These are phyloP conservation scores for Chlamydotis undulata DNA, from an alignment of 2,113 vertebrate species.

Conservation along the genomic window DNA sequence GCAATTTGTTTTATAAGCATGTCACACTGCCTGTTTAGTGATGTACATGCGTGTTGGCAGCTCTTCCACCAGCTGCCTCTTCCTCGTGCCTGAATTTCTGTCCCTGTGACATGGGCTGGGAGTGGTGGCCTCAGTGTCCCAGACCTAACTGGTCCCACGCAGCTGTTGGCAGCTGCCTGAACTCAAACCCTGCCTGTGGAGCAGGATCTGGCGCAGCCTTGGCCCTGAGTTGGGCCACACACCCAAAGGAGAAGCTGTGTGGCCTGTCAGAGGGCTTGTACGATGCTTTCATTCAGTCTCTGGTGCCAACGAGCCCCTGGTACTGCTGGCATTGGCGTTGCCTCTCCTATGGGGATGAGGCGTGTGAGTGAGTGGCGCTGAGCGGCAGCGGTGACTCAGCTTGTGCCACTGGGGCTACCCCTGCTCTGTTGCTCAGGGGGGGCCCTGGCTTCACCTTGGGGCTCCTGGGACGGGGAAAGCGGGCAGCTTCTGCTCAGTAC, in stretches of 20 bases:
- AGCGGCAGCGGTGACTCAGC: neutral
- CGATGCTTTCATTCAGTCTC: neutral
- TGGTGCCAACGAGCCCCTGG: neutral
- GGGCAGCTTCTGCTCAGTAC: neutral
- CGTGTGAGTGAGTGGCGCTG: accelerated
- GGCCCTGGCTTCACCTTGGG: accelerated
- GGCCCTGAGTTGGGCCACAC: accelerated
- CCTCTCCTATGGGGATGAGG: accelerated
- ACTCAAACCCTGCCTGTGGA: neutral
- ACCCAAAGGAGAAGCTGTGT: neutral
- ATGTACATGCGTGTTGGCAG: accelerated
- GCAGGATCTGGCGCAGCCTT: neutral
- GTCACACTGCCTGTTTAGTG: neutral
- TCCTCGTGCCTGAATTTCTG: neutral
- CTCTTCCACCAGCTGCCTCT: neutral
- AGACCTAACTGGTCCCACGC: neutral
- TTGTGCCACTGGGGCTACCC: neutral
- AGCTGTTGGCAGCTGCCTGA: neutral
- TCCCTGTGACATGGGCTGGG: neutral
- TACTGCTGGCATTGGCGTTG: neutral
- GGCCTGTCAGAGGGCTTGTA: neutral
- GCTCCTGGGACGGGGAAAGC: neutral
- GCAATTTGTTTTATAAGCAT: accelerated
- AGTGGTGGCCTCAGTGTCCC: neutral
- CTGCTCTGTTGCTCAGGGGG: neutral